phyloP scores from a whole-genome alignment of 2,113 vertebrate genomes.

The Phalacrocorax brasilianus region DNA sequence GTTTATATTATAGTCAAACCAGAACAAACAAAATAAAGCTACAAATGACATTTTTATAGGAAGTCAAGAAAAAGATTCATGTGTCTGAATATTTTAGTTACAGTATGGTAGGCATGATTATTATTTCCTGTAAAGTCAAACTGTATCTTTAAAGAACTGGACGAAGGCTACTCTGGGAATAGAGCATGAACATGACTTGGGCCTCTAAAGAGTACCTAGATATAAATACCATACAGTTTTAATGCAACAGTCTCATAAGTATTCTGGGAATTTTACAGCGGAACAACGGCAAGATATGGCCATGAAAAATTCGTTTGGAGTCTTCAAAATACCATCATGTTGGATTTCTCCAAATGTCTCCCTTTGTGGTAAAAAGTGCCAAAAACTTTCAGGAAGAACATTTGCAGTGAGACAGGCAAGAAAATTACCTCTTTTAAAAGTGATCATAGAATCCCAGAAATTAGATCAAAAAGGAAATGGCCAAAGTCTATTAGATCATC shows the following conservation, averaged over 20 bases:
- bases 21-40: constrained; percentile 50
- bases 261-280: constrained; percentile 2
- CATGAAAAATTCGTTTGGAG: neutral
- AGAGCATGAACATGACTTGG: neutral
- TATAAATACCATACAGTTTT: constrained; percentile 18
- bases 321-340: neutral
- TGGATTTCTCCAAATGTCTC: neutral
- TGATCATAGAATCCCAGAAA: neutral
- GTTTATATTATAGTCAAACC: constrained; percentile 36
- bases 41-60: constrained; percentile 53
- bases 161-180: neutral
- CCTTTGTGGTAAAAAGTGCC: neutral
- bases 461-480: neutral
- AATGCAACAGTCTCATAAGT: constrained; percentile 11
- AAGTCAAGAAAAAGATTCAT: constrained; percentile 58
- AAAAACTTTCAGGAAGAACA: neutral
- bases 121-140: constrained; percentile 54
- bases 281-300: neutral
- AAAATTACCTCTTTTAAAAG: neutral
- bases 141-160: neutral
- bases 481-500: neutral
- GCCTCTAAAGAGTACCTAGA: neutral
- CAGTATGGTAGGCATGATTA: constrained; percentile 33
- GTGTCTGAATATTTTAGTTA: constrained; percentile 55
- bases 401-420: neutral